Evolutionary conservation across 2,888 invertebrate genomes (phyloP).

Genomic region (Graphium colonna): DNA sequence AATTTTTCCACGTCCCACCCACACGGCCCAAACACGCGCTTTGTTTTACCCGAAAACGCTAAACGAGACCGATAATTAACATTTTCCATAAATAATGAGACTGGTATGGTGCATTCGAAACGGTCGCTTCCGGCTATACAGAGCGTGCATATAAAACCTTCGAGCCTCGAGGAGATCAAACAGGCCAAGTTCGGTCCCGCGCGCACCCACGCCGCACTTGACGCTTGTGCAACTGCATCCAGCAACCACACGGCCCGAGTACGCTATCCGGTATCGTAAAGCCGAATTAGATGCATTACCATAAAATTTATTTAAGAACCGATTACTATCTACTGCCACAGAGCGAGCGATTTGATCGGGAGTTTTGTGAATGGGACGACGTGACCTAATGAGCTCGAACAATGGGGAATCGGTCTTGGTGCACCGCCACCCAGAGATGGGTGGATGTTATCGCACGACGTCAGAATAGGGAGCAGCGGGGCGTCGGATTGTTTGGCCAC

Average conservation of each 20-base stretch:
- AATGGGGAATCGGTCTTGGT: slow-evolving; percentile 57
- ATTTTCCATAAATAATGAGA: slow-evolving; percentile 1
- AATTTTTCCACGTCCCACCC: not conserved
- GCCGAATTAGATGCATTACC: slow-evolving; percentile 57
- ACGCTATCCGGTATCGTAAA: slow-evolving; percentile 36
- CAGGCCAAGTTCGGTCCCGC: slow-evolving; percentile 27
- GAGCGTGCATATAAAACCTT: slow-evolving; percentile 3
- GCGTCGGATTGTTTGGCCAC: slow-evolving; percentile 34
- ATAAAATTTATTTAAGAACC: slow-evolving; percentile 58
- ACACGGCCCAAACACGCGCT: not conserved
- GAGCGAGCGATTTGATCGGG: slow-evolving; percentile 29
- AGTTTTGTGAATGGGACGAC: slow-evolving; percentile 38
- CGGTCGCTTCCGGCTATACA: slow-evolving; percentile 8
- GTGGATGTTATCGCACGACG: slow-evolving; percentile 54
- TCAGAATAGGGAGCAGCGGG: slow-evolving; percentile 47
- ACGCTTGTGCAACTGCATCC: slow-evolving; percentile 54
- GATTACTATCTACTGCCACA: slow-evolving; percentile 35
- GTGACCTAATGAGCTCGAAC: slow-evolving; percentile 48
- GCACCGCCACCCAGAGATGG: slow-evolving; percentile 55
- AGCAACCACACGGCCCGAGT: slow-evolving; percentile 39
- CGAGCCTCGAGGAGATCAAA: slow-evolving; percentile 19
- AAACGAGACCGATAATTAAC: not conserved
- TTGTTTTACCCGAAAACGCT: not conserved
- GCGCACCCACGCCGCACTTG: slow-evolving; percentile 61
- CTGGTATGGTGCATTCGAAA: slow-evolving; percentile 1